These are phyloP conservation scores for Romanogobio albipinnatus DNA, from an alignment of 2,113 vertebrate genomes.

Conservation along the genomic window DNA sequence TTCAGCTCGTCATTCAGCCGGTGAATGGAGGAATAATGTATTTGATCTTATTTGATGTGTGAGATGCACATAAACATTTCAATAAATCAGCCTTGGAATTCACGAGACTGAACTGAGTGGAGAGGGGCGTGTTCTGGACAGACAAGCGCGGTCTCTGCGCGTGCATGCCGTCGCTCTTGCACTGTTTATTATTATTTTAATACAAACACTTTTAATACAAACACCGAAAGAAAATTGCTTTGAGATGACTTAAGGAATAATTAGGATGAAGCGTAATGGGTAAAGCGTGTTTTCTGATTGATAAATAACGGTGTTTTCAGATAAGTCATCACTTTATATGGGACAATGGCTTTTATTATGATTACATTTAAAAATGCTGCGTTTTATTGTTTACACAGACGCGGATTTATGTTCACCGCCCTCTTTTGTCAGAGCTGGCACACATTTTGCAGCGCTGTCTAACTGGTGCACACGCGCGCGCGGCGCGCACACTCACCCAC, in stretches of 20 bases:
- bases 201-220: background rate
- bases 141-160: conserved; percentile 33
- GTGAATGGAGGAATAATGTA: background rate
- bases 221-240: background rate
- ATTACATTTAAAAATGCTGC: background rate
- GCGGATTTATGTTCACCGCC: conserved; percentile 52
- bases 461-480: conserved; percentile 32
- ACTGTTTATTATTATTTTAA: background rate
- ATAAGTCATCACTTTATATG: background rate
- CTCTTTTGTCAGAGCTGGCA: conserved; percentile 72
- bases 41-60: background rate
- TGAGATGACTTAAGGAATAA: background rate
- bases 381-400: conserved; percentile 3
- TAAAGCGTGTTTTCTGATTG: background rate
- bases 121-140: conserved; percentile 57
- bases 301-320: background rate
- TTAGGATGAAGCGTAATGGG: background rate
- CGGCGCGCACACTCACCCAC: conserved; percentile 34
- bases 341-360: background rate
- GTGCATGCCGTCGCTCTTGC: background rate
- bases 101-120: background rate
- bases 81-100: background rate
- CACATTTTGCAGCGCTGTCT: conserved; percentile 53
- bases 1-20: background rate
- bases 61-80: background rate